Evolutionary conservation across 2,888 invertebrate species (phyloP).

Genomic region (Latrodectus hesperus): DNA sequence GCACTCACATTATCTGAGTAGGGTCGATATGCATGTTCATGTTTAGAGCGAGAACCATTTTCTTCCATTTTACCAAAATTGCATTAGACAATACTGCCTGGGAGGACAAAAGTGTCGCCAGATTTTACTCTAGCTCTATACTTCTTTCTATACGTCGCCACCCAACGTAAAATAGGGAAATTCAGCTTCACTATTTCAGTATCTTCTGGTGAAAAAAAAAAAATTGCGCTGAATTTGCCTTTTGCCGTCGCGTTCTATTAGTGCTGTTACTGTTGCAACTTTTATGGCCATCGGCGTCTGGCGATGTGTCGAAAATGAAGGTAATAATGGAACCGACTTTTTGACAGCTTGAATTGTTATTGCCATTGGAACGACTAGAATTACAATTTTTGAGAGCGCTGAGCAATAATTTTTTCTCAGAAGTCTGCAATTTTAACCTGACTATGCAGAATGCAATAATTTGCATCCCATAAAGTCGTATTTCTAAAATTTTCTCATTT

Average conservation of each 20-base stretch:
- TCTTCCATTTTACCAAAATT: neutral
- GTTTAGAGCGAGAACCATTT: neutral
- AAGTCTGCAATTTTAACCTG: neutral
- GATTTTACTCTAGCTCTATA: neutral
- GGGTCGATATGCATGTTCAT: too few species aligned
- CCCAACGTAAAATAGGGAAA: neutral
- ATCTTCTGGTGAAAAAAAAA: neutral
- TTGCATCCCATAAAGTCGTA: neutral
- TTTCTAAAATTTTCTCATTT: neutral
- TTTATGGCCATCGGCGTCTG: conserved; percentile 32
- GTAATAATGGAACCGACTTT: conserved; percentile 39
- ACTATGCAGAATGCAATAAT: neutral
- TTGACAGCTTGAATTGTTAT: conserved; percentile 52
- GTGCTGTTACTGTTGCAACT: conserved; percentile 40
- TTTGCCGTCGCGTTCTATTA: conserved; percentile 34
- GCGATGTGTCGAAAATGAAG: conserved; percentile 20
- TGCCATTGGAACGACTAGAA: neutral
- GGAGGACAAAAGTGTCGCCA: neutral
- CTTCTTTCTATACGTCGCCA: neutral
- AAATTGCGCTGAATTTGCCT: neutral
- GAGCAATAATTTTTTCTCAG: neutral
- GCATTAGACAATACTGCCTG: neutral
- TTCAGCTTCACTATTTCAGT: neutral
- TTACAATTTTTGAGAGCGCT: neutral
- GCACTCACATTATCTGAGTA: too few species aligned